Conservation (phyloP, 2,113 vertebrate genomes). For the Uria aalge region DNA sequence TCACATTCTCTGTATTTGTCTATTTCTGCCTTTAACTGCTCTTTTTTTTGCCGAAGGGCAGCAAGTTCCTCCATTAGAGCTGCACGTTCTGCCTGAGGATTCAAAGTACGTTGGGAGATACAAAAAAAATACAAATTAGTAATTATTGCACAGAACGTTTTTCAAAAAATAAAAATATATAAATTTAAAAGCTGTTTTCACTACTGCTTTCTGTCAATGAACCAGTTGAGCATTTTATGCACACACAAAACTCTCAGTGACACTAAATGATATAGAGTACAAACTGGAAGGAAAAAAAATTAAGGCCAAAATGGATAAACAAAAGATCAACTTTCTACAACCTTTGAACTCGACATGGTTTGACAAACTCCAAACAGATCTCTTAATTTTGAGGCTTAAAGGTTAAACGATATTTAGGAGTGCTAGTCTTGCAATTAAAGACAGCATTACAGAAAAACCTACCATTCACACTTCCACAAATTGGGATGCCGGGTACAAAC, state of each 20-base stretch:
- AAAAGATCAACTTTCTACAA: not conserved
- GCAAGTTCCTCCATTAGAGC: slow-evolving; percentile 79
- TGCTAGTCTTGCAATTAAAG: not conserved
- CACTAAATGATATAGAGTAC: not conserved
- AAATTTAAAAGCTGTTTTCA: not conserved
- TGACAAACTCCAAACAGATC: not conserved
- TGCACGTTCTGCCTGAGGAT: slow-evolving; percentile 81
- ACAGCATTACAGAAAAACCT: not conserved
- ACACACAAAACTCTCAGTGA: not conserved
- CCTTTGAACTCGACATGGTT: not conserved
- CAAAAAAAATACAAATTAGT: not conserved
- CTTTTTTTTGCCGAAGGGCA: slow-evolving; percentile 76
- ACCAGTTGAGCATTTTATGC: not conserved
- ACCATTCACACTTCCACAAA: not conserved
- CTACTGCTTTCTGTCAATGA: not conserved
- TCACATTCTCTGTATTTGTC: slow-evolving; percentile 93
- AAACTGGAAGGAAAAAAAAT: not conserved
- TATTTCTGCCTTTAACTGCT: slow-evolving; percentile 81
- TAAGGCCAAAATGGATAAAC: not conserved
- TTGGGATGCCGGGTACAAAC: not conserved
- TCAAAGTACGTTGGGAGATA: slow-evolving; percentile 10
- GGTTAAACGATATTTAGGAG: not conserved
- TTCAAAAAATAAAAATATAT: not conserved
- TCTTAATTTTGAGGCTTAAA: not conserved
- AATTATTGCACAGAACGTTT: not conserved